Conservation (phyloP, 2,888 invertebrate genomes). For the Nephrotoma flavescens region DNA sequence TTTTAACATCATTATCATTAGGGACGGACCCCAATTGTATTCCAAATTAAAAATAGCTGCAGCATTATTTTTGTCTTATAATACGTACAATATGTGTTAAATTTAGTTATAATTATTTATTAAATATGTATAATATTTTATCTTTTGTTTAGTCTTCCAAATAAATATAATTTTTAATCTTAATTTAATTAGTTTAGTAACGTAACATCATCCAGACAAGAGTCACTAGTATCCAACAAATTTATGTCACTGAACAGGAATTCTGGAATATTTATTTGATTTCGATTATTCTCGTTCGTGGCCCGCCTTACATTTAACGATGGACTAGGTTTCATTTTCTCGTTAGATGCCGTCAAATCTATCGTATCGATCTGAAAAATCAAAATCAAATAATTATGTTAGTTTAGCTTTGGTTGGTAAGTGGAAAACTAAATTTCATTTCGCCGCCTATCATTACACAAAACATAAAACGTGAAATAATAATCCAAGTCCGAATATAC, state of each 20-base stretch:
- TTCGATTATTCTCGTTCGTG: neutral
- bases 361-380: neutral
- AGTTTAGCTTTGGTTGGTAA: neutral
- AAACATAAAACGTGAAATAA: neutral
- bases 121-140: neutral
- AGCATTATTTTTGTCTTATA: neutral
- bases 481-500: neutral
- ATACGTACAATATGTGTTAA: neutral
- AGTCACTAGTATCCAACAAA: neutral
- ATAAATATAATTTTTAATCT: neutral
- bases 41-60: neutral
- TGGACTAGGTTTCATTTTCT: too few relatives aligned
- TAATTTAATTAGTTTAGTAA: neutral
- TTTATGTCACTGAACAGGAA: neutral
- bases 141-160: neutral
- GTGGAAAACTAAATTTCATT: neutral
- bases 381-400: neutral
- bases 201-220: neutral
- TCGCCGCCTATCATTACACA: neutral
- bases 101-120: neutral
- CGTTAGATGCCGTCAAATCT: neutral
- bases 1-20: constrained; percentile 65
- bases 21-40: constrained; percentile 44
- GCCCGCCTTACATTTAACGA: neutral
- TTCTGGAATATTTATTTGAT: neutral